Evolutionary conservation across 2,797 vertebrate genomes (phyloP).

Genomic region (Echiichthys vipera): DNA sequence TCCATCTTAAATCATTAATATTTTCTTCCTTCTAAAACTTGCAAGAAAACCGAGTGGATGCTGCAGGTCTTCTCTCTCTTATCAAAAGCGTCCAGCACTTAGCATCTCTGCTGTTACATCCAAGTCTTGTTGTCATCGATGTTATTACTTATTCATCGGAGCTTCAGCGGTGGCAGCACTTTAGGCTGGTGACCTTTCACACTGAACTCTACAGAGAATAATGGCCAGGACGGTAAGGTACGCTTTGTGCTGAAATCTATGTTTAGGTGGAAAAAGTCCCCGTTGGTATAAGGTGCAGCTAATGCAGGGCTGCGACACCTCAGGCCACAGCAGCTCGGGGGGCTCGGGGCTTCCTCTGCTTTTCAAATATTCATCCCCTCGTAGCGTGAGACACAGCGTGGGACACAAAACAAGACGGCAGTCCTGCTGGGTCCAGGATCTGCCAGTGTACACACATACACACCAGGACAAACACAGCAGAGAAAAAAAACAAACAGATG

Average conservation of each 20-base stretch:
- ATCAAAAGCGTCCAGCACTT: slow-evolving; percentile 63
- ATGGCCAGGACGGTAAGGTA: slow-evolving; percentile 41
- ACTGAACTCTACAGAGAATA: slow-evolving; percentile 52
- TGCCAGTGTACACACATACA: slow-evolving; percentile 48
- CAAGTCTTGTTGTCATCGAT: slow-evolving; percentile 63
- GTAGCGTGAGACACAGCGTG: slow-evolving; percentile 66
- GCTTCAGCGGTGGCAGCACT: slow-evolving; percentile 69
- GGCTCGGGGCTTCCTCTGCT: slow-evolving; percentile 63
- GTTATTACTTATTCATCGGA: slow-evolving; percentile 73
- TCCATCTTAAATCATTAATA: slow-evolving; percentile 68
- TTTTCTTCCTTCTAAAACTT: slow-evolving; percentile 47
- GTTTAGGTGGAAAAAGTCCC: slow-evolving; percentile 22
- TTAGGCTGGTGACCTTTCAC: slow-evolving; percentile 72
- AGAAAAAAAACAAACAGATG: slow-evolving; percentile 57
- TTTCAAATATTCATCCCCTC: slow-evolving; percentile 81
- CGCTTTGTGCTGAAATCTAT: slow-evolving; percentile 49
- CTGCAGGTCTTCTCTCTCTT: slow-evolving; percentile 33
- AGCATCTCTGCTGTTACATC: slow-evolving; percentile 43
- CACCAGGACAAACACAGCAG: slow-evolving; percentile 46
- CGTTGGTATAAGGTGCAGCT: slow-evolving; percentile 39
- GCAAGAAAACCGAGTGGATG: slow-evolving; percentile 39
- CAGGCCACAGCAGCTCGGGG: slow-evolving; percentile 40
- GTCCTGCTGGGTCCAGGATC: slow-evolving; percentile 54
- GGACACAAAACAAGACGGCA: slow-evolving; percentile 67
- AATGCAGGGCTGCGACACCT: slow-evolving; percentile 46